Conservation (phyloP, 2,888 invertebrate genomes). For the Sinohyriopsis cumingii region DNA sequence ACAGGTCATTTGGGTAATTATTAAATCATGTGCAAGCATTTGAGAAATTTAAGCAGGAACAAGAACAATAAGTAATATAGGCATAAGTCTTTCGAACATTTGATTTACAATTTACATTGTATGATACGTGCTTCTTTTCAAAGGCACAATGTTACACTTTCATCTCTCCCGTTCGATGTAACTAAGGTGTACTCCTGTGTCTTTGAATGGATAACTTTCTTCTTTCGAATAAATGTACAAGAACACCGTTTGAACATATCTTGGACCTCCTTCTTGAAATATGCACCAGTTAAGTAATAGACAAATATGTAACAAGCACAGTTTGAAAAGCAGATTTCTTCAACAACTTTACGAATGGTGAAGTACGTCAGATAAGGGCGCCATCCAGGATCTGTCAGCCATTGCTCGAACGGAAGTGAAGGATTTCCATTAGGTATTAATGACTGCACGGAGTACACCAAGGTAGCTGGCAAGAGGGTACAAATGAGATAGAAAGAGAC, state of each 20-base stretch:
- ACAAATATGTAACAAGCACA: slow-evolving; percentile 71
- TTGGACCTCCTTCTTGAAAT: slow-evolving; percentile 63
- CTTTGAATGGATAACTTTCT: slow-evolving; percentile 1
- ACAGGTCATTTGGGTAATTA: too few relatives aligned
- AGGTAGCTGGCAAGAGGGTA: slow-evolving; percentile 68
- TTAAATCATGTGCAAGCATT: too few relatives aligned
- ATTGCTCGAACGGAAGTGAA: slow-evolving; percentile 40
- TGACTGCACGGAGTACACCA: slow-evolving; percentile 63
- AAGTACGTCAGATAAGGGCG: slow-evolving; percentile 61
- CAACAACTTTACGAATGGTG: slow-evolving; percentile 57
- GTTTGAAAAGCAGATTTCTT: slow-evolving; percentile 68
- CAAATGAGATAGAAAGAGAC: slow-evolving; percentile 71
- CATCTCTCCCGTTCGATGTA: slow-evolving; percentile 24
- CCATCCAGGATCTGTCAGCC: slow-evolving; percentile 60
- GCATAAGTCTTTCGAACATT: too few relatives aligned
- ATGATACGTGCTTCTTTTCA: too few relatives aligned
- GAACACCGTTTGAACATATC: slow-evolving; percentile 31
- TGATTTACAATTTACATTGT: too few relatives aligned
- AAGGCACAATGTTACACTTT: too few relatives aligned
- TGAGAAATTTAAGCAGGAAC: too few relatives aligned
- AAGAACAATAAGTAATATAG: too few relatives aligned
- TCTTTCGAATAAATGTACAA: slow-evolving; percentile 2
- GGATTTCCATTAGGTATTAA: slow-evolving; percentile 54
- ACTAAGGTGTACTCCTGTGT: slow-evolving; percentile 30
- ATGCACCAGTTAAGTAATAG: slow-evolving; percentile 68